Evolutionary conservation across 2,113 vertebrate species (phyloP), one percentile per base, ranked within the genome.

Genomic region (Chunga burmeisteri): DNA sequence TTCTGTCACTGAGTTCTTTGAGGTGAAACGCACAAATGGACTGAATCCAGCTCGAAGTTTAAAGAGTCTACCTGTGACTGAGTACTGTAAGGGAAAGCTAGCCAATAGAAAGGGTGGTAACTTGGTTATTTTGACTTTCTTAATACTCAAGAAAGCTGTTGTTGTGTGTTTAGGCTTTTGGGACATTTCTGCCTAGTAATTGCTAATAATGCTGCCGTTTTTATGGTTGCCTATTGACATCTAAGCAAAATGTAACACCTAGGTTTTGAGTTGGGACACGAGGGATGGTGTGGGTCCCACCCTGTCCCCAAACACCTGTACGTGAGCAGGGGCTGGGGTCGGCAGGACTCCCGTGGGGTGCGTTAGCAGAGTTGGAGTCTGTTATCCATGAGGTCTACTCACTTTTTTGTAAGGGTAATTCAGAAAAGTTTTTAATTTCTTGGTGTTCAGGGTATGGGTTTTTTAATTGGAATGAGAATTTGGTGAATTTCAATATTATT

Each of bases 221-320:
- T 71, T 70, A 20, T 2, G 2, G 20, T 30, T 87, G 36, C 34
- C 16, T 75, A 0, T 68, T 86, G 47, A 16, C 3, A 8, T 29
- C 10, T 6, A 6, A 53, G n/a, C 16, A 26, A 44, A 34, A 30
- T 13, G 3, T 26, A 4, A 4, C 0, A 2, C 16, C 3, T 18
- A 38, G n/a, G 19, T 4, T 59, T 72, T 61, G 63, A 42, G 47
- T 20, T 7, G 4, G 79, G n/a, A 34, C 21, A 58, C 15, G 23
- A 3, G 9, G 18, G 36, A 4, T 66, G 56, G 20, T 20, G 22
- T 40, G 49, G 7, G 29, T 32, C 23, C 38, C 16, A 38, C 8
- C 16, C 8, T 25, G 16, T n/a, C 27, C 21, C 1, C 11, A 7
- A 2, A 10, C 4, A 6, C 40, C 23, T 17, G 6, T 13, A 9